Base-by-base conservation (phyloP, 2,888 invertebrate species). In the Gastrophysa polygoni region DNA sequence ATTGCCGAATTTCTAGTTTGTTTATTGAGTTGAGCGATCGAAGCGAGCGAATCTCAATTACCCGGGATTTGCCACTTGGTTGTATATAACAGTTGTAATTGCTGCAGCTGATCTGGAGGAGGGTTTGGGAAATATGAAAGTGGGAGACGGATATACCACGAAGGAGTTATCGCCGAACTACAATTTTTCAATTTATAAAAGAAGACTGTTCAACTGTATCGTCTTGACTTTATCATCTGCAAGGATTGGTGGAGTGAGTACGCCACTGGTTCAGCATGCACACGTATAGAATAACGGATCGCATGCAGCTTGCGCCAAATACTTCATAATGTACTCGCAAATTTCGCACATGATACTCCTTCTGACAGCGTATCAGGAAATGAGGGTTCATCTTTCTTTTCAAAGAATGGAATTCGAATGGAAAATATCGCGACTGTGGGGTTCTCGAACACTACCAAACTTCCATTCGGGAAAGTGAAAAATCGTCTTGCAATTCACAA, bases 271-370 rank as follows among this genome's bases (percentile, higher is more conserved):
- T 32, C 6, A 38, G 38, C 38, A 56, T 43, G 54, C 56, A 58
- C 61, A 57, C 52, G 56, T 48, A 14, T 38, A 54, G 11, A 20
- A 44, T 47, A 61, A 59, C 21, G 50, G 47, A 65, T 65, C 52
- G 65, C 65, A 62, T 62, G 59, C 57, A 57, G 59, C 29, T 56
- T 59, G 61, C 51, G 54, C 60, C 32, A 49, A 21, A 21, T 17
- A 57, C 59, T 59, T 59, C 54, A 57, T 65, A 62, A 65, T 62
- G 48, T 34, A 59, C 61, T 59, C 59, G 59, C 61, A 65, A 65
- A 65, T 62, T 57, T 62, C 54, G 58, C 49, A 57, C 55, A 52
- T 57, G 32, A 59, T 61, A 56, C 28, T 58, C 34, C 28, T 28
- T 50, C 24, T 58, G 61, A 47, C 64, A 62, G 56, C 43, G 47